Percentiles rank a stretch among this genome's conserved stretches.
These are phyloP conservation scores for Atta texana DNA, from an alignment of 1,140 invertebrate genomes.

Conservation along the genomic window DNA sequence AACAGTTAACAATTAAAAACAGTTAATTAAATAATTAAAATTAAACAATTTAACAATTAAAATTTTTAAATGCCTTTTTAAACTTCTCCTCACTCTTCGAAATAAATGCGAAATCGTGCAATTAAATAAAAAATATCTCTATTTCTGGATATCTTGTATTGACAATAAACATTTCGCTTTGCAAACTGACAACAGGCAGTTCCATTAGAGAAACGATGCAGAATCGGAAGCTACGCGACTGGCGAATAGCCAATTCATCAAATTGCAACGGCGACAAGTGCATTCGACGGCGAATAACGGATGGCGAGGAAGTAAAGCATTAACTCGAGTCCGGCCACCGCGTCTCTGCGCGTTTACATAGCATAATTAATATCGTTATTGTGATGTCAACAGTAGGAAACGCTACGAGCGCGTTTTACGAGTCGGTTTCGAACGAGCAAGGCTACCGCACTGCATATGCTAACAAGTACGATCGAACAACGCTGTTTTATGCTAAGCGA, in stretches of 20 bases:
- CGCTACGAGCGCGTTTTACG: slow-evolving; percentile 67
- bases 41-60: neutral
- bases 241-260: slow-evolving; percentile 59
- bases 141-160: neutral
- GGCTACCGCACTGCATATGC: slow-evolving; percentile 72
- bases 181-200: slow-evolving; percentile 35
- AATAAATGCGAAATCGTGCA: slow-evolving; percentile 31
- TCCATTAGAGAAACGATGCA: slow-evolving; percentile 47
- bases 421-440: slow-evolving; percentile 66
- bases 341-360: slow-evolving; percentile 39
- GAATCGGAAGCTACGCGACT: slow-evolving; percentile 30
- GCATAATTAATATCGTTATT: slow-evolving; percentile 78
- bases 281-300: slow-evolving; percentile 34
- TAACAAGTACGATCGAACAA: slow-evolving; percentile 75
- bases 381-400: slow-evolving; percentile 73
- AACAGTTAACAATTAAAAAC: no score
- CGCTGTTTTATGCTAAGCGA: slow-evolving; percentile 76
- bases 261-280: slow-evolving; percentile 41
- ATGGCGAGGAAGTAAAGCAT: slow-evolving; percentile 26
- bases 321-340: neutral
- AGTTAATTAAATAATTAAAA: no score
- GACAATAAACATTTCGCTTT: slow-evolving; percentile 39
- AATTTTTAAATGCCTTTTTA: no score
- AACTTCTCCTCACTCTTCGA: neutral
- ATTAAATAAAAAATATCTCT: neutral